Evolutionary conservation across 2,888 invertebrate genomes (phyloP).

Genomic region (Lithosia quadra): DNA sequence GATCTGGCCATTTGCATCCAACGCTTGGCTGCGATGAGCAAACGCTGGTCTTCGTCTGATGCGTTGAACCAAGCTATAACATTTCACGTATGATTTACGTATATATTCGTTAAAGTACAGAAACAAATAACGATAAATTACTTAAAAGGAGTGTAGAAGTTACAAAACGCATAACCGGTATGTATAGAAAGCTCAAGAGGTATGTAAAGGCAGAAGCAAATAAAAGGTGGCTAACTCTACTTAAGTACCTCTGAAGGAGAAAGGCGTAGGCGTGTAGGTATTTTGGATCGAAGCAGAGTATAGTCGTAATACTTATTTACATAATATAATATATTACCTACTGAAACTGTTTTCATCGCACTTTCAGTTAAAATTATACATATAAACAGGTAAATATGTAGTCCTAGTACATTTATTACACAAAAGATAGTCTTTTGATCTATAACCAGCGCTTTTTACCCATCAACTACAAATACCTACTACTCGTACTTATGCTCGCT

Average conservation of each 20-base stretch:
- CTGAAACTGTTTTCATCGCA: neutral
- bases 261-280: neutral
- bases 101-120: neutral
- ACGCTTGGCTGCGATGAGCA: slow-evolving; percentile 59
- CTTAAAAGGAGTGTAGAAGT: neutral
- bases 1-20: slow-evolving; percentile 78
- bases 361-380: neutral
- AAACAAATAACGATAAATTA: too few species aligned
- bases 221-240: neutral
- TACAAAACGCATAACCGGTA: neutral
- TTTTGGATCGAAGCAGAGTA: too few species aligned
- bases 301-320: too few species aligned
- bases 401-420: too few species aligned
- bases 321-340: too few species aligned
- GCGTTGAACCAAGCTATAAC: slow-evolving; percentile 26
- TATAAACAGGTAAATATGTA: too few species aligned
- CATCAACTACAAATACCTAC: too few species aligned
- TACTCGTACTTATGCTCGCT: neutral
- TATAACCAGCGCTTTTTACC: too few species aligned
- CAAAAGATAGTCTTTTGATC: too few species aligned
- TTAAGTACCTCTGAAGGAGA: neutral
- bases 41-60: slow-evolving; percentile 37
- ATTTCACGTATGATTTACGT: slow-evolving; percentile 8
- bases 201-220: too few species aligned
- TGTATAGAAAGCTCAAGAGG: too few species aligned